Evolutionary conservation across 1,140 invertebrate genomes (phyloP), one percentile per base, ranked within the genome.

Genomic region (Caerostris darwini): DNA sequence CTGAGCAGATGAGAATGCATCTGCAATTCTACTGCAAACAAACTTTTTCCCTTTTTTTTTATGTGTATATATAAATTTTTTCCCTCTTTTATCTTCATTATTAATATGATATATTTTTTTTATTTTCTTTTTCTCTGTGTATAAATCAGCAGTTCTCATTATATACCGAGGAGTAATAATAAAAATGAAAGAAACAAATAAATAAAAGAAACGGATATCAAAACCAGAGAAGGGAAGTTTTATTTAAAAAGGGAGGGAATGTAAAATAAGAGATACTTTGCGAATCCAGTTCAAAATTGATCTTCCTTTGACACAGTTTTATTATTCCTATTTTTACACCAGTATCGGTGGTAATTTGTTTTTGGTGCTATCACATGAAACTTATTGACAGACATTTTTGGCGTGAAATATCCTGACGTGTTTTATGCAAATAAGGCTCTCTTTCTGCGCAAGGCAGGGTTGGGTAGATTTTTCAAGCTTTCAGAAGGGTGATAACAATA

Each of bases 281-380:
- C 86, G 58, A n/a, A 53, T 54, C 14, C 61, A 14, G 50, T 19
- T 8, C 56, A 17, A 19, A 90, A 90, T 90, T 90, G 19, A 90
- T 90, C 88, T 56, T 90, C 67, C 67, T 71, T 90, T 90, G 88
- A 90, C 88, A 90, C 88, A 77, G 17, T 90, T 90, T 90, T 90
- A 90, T 77, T 90, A 67, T 90, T 77, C 88, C 54, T 77, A 90
- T 90, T 90, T 90, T 90, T 71, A 77, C 14, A 19, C n/a, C 53
- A 69, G 67, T 14, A 59, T 50, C 88, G 88, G n/a, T 71, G 59
- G 88, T 77, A 90, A 90, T 90, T 90, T 90, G 88, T 90, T 90
- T 90, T 53, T 3, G 64, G 54, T 54, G 88, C 69, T 90, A 90
- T 90, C 88, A 77, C 50, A 71, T 67, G 77, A 64, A 90, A 90